Conservation (phyloP, 2,113 vertebrate species). For the Hirundichthys speculiger region DNA sequence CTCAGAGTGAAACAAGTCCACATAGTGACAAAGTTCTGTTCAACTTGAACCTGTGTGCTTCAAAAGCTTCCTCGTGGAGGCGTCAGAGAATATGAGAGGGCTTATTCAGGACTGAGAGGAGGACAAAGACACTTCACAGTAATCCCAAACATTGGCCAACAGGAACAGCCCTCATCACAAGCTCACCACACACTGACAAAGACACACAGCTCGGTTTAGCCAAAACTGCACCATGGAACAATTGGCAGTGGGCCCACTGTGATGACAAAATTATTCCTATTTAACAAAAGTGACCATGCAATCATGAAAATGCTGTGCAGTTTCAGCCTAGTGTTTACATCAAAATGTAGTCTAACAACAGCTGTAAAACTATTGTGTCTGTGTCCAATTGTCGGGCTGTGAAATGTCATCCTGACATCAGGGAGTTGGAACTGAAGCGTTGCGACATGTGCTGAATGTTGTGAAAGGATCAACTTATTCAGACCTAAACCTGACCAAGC, state of each 20-base stretch:
- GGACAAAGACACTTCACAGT: conserved; percentile 33
- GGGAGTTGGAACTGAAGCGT: no score
- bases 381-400: no score
- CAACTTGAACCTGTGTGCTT: conserved; percentile 41
- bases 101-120: conserved; percentile 33
- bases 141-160: conserved; percentile 24
- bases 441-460: no score
- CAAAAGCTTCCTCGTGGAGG: conserved; percentile 36
- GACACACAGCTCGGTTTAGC: conserved; percentile 16
- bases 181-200: conserved; percentile 40
- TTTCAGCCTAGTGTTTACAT: no score
- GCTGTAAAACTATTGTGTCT: no score
- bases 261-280: conserved; percentile 2
- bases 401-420: no score
- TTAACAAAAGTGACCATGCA: no score
- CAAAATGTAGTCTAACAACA: no score
- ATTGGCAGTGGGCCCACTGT: background rate
- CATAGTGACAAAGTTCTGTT: conserved; percentile 3
- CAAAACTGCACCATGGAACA: conserved; percentile 5
- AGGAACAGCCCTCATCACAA: conserved; percentile 45
- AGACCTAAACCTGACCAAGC: no score
- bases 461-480: no score
- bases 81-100: conserved; percentile 37
- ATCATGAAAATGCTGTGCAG: no score
- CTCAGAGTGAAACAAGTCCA: conserved; percentile 27